Base-by-base conservation (phyloP, 2,113 vertebrate genomes). In the Nesospiza acunhae region DNA sequence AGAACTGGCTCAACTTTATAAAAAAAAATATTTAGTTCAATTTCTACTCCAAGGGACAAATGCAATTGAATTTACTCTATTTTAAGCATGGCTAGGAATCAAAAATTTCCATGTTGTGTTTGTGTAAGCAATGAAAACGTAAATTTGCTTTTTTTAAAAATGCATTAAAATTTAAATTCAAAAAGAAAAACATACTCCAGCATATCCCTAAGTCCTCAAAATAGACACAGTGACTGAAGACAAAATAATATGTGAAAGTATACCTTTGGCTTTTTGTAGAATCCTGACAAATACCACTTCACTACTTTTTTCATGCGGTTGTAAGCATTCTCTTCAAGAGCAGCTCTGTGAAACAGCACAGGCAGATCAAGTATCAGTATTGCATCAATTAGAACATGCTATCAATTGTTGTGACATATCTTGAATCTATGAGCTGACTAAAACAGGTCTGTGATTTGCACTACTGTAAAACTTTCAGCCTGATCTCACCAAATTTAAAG, bases 201-300 rank as follows among this genome's bases (percentile, higher is more conserved):
- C 41, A 82, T n/a, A 73, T 49, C 18, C 28, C n/a, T 44, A 79
- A 85, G 28, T 33, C 39, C 46, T 88, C 31, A 58, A 88, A 62
- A 30, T 42, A 85, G 41, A 79, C 41, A 90, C 11, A 90, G 14
- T 23, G 11, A 44, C 55, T 53, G 31, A 69, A 91, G 73, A 90
- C 84, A 89, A 72, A 94, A 37, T 23, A 92, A 80, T 46, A 84
- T 6, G 19, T 37, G 52, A 93, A 55, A 72, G 27, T 46, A 66
- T 93, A 99, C 99, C 99, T 99, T 99, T 98, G 99, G 99, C 96
- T 99, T 99, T 97, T 99, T 99, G 98, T 99, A 99, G 97, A 99
- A 99, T 87, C 99, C 99, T 53, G 99, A 99, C 92, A 99, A 98
- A 98, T 99, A 99, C 99, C 99, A 99, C 94, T 99, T 99, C 80